A percentile compares a stretch with the other conserved stretches of the same genome.
Evolutionary conservation across 2,113 vertebrate genomes (phyloP).

Genomic region (Xiphophorus hellerii): DNA sequence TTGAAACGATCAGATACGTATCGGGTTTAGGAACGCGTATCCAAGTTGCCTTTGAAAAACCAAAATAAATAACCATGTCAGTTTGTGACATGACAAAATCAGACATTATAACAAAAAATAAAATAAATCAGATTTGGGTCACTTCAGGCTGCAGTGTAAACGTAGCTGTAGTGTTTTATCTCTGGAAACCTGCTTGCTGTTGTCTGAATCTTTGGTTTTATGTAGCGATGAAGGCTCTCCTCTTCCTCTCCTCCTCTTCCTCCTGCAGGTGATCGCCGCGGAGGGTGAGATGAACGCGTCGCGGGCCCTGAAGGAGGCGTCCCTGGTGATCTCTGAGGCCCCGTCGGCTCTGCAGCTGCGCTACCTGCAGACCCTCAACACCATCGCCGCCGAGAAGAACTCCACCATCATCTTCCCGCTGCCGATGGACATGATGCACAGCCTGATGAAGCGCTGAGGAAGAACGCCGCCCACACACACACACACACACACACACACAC

Average conservation of each 20-base stretch:
- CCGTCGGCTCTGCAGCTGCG: slow-evolving; percentile 92
- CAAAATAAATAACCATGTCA: too few species aligned
- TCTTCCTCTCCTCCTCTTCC: background rate
- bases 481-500: background rate
- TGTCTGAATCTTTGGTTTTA: too few species aligned
- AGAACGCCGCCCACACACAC: background rate
- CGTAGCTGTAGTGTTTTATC: too few species aligned
- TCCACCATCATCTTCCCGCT: slow-evolving; percentile 94
- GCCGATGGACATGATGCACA: slow-evolving; percentile 88
- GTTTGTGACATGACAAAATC: too few species aligned
- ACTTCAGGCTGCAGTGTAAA: too few species aligned
- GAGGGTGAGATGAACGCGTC: slow-evolving; percentile 94
- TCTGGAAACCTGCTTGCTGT: too few species aligned
- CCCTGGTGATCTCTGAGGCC: slow-evolving; percentile 90
- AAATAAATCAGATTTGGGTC: too few species aligned
- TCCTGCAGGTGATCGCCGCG: slow-evolving; percentile 87
- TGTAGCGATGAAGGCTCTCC: background rate
- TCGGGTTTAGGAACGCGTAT: too few species aligned
- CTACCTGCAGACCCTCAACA: slow-evolving; percentile 92
- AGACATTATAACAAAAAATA: too few species aligned
- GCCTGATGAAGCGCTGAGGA: slow-evolving; percentile 60
- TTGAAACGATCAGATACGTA: too few species aligned
- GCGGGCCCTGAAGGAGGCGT: slow-evolving; percentile 89
- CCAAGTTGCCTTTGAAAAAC: too few species aligned
- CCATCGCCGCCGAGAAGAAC: slow-evolving; percentile 91